These are phyloP conservation scores for Phyllostomus discolor DNA, from an alignment of 2,113 vertebrate species.

Conservation along the genomic window DNA sequence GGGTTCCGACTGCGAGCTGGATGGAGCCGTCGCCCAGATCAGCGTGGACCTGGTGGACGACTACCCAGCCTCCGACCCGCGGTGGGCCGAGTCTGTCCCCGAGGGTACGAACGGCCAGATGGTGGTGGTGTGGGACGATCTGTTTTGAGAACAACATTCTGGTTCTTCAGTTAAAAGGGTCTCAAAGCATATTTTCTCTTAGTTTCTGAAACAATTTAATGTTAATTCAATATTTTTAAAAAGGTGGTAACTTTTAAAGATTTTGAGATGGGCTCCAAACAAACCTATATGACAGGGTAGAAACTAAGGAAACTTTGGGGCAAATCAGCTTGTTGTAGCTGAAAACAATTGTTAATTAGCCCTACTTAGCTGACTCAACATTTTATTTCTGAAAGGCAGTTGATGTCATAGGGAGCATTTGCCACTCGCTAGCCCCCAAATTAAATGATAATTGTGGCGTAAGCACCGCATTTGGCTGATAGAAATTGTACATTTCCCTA, in stretches of 20 bases:
- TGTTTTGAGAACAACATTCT: neutral
- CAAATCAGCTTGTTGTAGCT: neutral
- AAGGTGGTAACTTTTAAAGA: neutral
- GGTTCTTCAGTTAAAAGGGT: neutral
- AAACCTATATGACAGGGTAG: neutral
- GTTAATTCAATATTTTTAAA: neutral
- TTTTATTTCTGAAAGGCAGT: conserved; percentile 7
- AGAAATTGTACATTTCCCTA: neutral
- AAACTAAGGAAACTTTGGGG: neutral
- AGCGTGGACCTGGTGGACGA: conserved; percentile 94
- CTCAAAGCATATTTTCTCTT: neutral
- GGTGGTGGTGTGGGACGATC: no score
- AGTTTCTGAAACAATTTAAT: neutral
- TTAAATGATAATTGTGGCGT: neutral
- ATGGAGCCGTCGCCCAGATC: conserved; percentile 88
- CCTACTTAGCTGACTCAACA: neutral
- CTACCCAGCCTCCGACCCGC: conserved; percentile 95
- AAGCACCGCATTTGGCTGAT: neutral
- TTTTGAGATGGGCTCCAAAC: neutral
- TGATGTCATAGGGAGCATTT: neutral
- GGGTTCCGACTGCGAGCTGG: conserved; percentile 84
- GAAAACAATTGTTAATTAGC: neutral
- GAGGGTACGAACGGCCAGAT: conserved; percentile 82
- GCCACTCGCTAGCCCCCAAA: neutral
- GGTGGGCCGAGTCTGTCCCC: conserved; percentile 97